Evolutionary conservation across 2,888 invertebrate genomes (phyloP).

Genomic region (Chrysolina americana): DNA sequence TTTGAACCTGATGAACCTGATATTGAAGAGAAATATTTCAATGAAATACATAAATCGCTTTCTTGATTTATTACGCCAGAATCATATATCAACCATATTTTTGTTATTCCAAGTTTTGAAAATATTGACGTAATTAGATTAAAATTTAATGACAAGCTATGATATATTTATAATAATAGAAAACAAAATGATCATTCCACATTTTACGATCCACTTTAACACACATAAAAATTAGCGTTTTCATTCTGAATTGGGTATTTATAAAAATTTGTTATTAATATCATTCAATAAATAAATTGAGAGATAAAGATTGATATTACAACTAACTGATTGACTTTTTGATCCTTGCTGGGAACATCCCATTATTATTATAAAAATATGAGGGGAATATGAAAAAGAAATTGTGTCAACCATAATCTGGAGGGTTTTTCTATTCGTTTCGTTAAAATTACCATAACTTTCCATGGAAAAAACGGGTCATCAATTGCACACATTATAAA

Average conservation of each 20-base stretch:
- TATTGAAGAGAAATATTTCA: too few species aligned
- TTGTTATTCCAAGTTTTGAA: background rate
- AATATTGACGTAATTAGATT: constrained; percentile 1
- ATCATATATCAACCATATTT: background rate
- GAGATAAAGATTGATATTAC: background rate
- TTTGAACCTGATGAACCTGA: too few species aligned
- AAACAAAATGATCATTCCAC: background rate
- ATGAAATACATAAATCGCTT: background rate
- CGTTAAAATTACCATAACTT: too few species aligned
- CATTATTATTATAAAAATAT: too few species aligned
- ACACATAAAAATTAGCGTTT: constrained; percentile 1
- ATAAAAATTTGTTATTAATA: background rate
- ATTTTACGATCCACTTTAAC: background rate
- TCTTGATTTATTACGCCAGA: background rate
- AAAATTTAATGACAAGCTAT: background rate
- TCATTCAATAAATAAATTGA: background rate
- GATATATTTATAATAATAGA: background rate
- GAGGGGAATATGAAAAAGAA: too few species aligned
- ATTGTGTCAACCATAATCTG: too few species aligned
- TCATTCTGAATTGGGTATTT: background rate
- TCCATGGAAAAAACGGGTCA: too few species aligned
- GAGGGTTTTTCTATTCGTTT: too few species aligned
- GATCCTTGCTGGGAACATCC: too few species aligned
- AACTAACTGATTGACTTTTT: background rate
- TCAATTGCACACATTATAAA: too few species aligned